phyloP scores from a whole-genome alignment of 2,113 vertebrate species.

The Steatornis caripensis region DNA sequence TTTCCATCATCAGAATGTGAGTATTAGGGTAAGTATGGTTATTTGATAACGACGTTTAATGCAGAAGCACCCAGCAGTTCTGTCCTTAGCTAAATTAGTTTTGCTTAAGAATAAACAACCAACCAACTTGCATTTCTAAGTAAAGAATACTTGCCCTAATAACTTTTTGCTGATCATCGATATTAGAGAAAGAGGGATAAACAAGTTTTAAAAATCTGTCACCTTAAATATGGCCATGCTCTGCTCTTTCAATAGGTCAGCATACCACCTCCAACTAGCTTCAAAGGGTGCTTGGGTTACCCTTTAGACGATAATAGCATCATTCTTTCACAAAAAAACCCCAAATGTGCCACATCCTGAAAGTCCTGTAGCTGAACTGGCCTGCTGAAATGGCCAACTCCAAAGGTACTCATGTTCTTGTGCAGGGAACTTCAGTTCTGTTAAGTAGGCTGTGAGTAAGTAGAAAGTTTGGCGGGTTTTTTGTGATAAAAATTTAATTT shows the following conservation, averaged over 20 bases:
- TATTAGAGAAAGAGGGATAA: not conserved
- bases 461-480: not conserved
- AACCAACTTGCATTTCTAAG: not conserved
- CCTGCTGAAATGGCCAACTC: not conserved
- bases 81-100: not conserved
- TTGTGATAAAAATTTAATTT: not conserved
- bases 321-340: constrained; percentile 56
- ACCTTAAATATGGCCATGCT: constrained; percentile 45
- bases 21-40: not conserved
- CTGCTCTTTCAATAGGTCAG: constrained; percentile 31
- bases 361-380: not conserved
- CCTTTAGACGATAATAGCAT: constrained; percentile 73
- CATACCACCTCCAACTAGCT: constrained; percentile 34
- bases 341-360: not conserved
- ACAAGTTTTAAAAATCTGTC: constrained; percentile 42
- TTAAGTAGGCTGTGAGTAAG: not conserved
- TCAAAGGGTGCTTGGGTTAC: constrained; percentile 69
- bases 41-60: not conserved
- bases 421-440: not conserved
- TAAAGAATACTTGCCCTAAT: not conserved
- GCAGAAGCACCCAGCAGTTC: not conserved
- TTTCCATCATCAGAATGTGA: not conserved
- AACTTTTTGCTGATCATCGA: not conserved
- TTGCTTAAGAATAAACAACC: not conserved
- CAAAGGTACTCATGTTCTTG: not conserved